Evolutionary conservation across 2,888 invertebrate genomes (phyloP), one percentile per base, ranked within the genome.

Genomic region (Argynnis bischoffii): DNA sequence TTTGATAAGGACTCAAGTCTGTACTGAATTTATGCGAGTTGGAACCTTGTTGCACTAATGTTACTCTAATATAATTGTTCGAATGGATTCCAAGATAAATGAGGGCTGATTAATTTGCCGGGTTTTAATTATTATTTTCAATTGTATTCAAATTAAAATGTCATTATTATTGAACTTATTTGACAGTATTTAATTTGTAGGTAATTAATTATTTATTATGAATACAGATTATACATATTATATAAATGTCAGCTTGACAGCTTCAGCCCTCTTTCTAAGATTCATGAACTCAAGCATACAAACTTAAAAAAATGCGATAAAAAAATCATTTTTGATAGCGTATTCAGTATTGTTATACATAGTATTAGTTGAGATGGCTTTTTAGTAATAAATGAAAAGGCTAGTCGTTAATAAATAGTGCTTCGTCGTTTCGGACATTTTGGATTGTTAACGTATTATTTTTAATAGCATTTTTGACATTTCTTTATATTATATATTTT

Each of bases 341-440:
- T 66, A 60, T 61, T 55, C 66, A 66, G 66, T 66, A 66, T 66
- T 66, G 66, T 66, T 66, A 66, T 66, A 21, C 51, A 61, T 66
- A 66, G 66, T 61, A 50, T 66, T 66, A 66, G 55, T 54, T 48
- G 54, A 65, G 46, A 66, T 55, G 54, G 60, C 60, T 66, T 65
- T 65, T 59, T 61, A 66, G 60, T 46, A 66, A n/a, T 66, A 48
- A 55, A 50, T 66, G 18, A 54, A 54, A 66, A 66, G 59, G 60
- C 66, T 66, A 66, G 66, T 66, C 66, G 66, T 66, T 55, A 55
- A 55, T 4, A 50, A 55, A 66, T 66, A 59, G 66, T 41, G 66
- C 66, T 66, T 53, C 18, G 59, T 31, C 31, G 59, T 59, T 65
- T 59, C 26, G 47, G 59, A 48, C 48, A 48, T 48, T 59, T 48